phyloP scores from a whole-genome alignment of 2,888 invertebrate genomes.

The Pseudococcus jackbeardsleyi region DNA sequence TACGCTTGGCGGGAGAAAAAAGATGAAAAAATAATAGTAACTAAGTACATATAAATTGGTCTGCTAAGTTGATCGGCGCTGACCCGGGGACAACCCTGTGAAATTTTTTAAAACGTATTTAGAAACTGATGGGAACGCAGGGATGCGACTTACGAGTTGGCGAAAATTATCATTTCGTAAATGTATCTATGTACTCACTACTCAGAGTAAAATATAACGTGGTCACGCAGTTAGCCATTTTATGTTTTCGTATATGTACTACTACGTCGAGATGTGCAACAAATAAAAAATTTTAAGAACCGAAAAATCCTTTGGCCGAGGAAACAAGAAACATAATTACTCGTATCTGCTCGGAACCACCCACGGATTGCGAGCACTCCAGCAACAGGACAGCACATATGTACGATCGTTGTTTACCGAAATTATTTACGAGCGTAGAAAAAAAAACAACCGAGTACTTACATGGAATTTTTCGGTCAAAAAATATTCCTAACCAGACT shows the following conservation, averaged over 20 bases:
- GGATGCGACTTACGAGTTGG: background rate
- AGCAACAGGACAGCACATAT: background rate
- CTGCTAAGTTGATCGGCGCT: background rate
- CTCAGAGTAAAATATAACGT: background rate
- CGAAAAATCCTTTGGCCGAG: background rate
- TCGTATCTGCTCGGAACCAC: background rate
- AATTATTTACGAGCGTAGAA: slow-evolving; percentile 28
- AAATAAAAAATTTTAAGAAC: background rate
- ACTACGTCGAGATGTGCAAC: background rate
- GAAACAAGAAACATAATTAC: background rate
- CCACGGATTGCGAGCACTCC: background rate
- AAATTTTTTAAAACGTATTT: background rate
- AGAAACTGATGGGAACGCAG: background rate
- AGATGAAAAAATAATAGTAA: background rate
- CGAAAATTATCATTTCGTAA: background rate
- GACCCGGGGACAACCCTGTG: background rate
- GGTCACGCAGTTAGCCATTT: background rate
- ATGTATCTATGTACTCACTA: too few relatives aligned
- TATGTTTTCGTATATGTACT: background rate
- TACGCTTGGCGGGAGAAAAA: background rate
- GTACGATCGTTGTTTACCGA: background rate
- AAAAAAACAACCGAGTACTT: background rate
- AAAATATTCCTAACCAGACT: slow-evolving; percentile 33
- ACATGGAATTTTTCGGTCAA: background rate
- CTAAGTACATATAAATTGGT: background rate